A percentile compares a stretch with the other conserved stretches of the same genome.
Conservation (phyloP, 2,888 invertebrate genomes). For the Oconnorella tubifera region DNA sequence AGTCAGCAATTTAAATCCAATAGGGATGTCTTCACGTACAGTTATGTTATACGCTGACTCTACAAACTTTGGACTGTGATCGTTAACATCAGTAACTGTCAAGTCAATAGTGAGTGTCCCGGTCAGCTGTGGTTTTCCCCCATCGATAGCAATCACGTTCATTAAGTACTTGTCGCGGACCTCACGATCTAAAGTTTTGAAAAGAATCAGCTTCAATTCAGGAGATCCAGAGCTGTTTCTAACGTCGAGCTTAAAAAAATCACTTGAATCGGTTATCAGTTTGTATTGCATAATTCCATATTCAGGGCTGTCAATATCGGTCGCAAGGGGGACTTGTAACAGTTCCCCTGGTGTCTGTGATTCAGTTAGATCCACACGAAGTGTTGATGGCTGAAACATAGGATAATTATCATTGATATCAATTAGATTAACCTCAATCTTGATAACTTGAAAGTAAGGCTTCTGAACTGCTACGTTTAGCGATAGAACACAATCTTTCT, state of each 20-base stretch:
- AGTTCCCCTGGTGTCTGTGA: not conserved
- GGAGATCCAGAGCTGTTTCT: not conserved
- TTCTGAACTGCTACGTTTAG: not conserved
- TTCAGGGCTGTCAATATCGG: slow-evolving; percentile 17
- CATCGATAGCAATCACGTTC: slow-evolving; percentile 50
- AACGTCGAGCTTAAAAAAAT: slow-evolving; percentile 18
- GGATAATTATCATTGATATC: slow-evolving; percentile 30
- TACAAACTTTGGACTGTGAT: slow-evolving; percentile 78
- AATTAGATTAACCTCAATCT: slow-evolving; percentile 14
- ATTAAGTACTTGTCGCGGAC: slow-evolving; percentile 11
- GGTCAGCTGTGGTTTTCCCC: slow-evolving; percentile 52
- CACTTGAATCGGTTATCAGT: not conserved
- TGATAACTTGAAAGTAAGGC: slow-evolving; percentile 3
- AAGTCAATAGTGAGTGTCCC: slow-evolving; percentile 70
- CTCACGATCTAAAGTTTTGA: slow-evolving; percentile 27
- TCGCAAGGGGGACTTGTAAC: slow-evolving; percentile 15
- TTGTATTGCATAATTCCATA: slow-evolving; percentile 22
- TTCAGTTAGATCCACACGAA: slow-evolving; percentile 18
- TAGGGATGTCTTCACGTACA: slow-evolving; percentile 70
- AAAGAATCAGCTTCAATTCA: slow-evolving; percentile 10
- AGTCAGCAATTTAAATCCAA: slow-evolving; percentile 70
- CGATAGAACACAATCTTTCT: not conserved
- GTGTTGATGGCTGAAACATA: slow-evolving; percentile 5
- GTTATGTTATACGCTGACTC: slow-evolving; percentile 71
- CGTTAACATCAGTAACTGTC: slow-evolving; percentile 79